Percentiles rank a stretch among this genome's conserved stretches.
These are phyloP conservation scores for Phataginus tetradactyla DNA, from an alignment of 2,797 vertebrate genomes.

Conservation along the genomic window DNA sequence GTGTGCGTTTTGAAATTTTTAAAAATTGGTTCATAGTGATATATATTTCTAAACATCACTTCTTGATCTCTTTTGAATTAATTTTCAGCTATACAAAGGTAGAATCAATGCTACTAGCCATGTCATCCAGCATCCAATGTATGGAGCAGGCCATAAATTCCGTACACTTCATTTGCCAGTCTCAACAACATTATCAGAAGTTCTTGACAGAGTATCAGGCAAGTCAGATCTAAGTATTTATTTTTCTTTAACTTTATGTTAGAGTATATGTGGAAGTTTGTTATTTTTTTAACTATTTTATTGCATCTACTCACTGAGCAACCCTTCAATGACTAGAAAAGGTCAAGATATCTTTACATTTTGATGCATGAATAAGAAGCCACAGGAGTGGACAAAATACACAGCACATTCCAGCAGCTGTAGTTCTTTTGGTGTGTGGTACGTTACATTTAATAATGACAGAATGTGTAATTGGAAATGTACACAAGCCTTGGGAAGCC, in stretches of 20 bases:
- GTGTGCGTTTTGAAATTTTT: neutral
- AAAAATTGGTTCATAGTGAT: neutral
- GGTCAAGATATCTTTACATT: neutral
- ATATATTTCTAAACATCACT: neutral
- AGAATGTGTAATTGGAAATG: neutral
- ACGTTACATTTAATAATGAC: neutral
- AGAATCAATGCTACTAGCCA: slow-evolving; percentile 99
- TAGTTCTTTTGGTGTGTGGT: neutral
- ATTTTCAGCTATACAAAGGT: slow-evolving; percentile 96
- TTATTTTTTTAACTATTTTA: neutral
- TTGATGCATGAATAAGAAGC: neutral
- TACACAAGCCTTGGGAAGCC: neutral
- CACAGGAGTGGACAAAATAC: neutral
- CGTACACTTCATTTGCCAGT: slow-evolving; percentile 98
- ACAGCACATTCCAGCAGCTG: accelerated
- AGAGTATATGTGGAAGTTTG: neutral
- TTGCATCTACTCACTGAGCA: neutral
- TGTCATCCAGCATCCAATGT: slow-evolving; percentile 99
- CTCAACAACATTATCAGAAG: slow-evolving; percentile 97
- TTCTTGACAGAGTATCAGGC: slow-evolving; percentile 98
- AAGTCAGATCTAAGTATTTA: slow-evolving; percentile 76
- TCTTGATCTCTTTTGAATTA: slow-evolving; percentile 51
- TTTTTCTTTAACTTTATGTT: slow-evolving; percentile 4
- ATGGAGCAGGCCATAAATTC: slow-evolving; percentile 98
- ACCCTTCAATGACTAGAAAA: neutral